A percentile compares a stretch with the other conserved stretches of the same genome.
These are phyloP conservation scores for Harpagoxenus sublaevis DNA, from an alignment of 2,888 invertebrate genomes.

Conservation along the genomic window DNA sequence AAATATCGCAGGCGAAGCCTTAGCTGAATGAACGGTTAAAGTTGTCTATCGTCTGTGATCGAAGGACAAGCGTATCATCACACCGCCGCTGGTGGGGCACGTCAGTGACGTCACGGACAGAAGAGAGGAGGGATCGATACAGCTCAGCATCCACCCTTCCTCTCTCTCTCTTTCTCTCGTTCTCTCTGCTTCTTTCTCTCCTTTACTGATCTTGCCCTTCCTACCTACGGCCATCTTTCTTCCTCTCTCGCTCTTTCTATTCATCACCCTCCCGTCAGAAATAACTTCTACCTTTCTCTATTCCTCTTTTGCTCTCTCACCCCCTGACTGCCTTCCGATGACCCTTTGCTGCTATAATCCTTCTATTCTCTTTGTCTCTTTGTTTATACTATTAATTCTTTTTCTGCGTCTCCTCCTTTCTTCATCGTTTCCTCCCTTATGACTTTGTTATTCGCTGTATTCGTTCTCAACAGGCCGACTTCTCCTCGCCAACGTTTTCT, in stretches of 20 bases:
- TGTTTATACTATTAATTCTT: neutral
- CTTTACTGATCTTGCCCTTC: conserved; percentile 29
- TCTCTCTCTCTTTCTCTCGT: conserved; percentile 53
- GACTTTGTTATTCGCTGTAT: neutral
- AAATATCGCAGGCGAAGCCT: conserved; percentile 63
- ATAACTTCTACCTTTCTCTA: conserved; percentile 15
- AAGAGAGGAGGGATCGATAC: conserved; percentile 81
- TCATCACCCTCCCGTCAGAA: conserved; percentile 8
- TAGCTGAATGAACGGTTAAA: conserved; percentile 71
- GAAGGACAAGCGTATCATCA: conserved; percentile 71
- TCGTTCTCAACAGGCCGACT: neutral
- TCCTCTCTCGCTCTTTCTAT: conserved; percentile 9
- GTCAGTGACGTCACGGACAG: conserved; percentile 80
- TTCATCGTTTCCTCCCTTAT: neutral
- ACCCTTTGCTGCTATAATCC: neutral
- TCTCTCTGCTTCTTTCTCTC: conserved; percentile 33
- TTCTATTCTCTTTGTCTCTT: neutral
- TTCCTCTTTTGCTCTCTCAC: neutral
- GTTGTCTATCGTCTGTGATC: conserved; percentile 52
- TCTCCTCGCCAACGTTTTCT: neutral
- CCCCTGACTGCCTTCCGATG: neutral
- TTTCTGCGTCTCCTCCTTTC: neutral
- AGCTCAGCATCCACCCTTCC: conserved; percentile 79
- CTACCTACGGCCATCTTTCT: conserved; percentile 1
- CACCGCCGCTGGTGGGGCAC: conserved; percentile 69